Percentiles rank a stretch among this genome's conserved stretches.
Evolutionary conservation across 2,797 vertebrate genomes (phyloP).

Genomic region (Leuciscus waleckii): DNA sequence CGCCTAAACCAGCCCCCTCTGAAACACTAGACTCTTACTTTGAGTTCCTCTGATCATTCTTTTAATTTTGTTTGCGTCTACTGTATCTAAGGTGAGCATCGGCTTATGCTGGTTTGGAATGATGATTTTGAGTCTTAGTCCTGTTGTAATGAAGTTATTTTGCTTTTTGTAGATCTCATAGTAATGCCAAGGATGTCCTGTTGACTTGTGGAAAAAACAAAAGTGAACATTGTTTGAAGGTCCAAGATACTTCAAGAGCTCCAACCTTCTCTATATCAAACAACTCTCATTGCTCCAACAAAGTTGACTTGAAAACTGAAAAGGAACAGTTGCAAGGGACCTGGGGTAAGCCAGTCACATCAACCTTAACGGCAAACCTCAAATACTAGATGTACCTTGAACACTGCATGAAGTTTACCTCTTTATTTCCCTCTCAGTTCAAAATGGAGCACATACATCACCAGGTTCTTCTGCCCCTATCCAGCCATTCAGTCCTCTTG

Average conservation of each 20-base stretch:
- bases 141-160: not conserved
- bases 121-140: not conserved
- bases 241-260: constrained; percentile 33
- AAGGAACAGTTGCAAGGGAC: constrained; percentile 43
- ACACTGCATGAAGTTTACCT: not conserved
- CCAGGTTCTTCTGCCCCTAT: constrained; percentile 19
- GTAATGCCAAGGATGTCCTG: not conserved
- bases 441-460: constrained; percentile 51
- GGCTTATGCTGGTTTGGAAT: not conserved
- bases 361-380: not conserved
- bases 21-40: constrained; percentile 59
- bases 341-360: not conserved
- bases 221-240: constrained; percentile 7
- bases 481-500: not conserved
- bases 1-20: constrained; percentile 62
- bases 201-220: constrained; percentile 29
- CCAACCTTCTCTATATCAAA: constrained; percentile 46
- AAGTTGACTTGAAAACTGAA: constrained; percentile 31
- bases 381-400: not conserved
- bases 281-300: constrained; percentile 39
- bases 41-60: constrained; percentile 46
- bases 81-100: constrained; percentile 26
- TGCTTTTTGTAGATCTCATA: constrained; percentile 21
- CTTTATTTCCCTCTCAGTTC: not conserved
- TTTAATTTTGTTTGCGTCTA: constrained; percentile 31